Percentiles rank a stretch among this genome's conserved stretches.
phyloP scores from a whole-genome alignment of 2,797 vertebrate species.

The Aldrovandia affinis region DNA sequence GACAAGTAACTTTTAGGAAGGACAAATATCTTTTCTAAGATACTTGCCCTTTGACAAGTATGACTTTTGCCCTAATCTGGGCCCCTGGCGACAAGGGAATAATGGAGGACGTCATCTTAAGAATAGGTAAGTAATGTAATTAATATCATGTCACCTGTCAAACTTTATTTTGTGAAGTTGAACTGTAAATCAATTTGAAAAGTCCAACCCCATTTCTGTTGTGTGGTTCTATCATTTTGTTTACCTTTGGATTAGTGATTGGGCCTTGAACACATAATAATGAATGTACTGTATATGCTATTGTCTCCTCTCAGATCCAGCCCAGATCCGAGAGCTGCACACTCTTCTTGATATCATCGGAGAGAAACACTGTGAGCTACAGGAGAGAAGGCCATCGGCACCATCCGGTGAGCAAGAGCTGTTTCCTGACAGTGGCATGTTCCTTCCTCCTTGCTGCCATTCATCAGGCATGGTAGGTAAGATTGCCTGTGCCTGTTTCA shows the following conservation, averaged over 20 bases:
- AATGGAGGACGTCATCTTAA: constrained; percentile 19
- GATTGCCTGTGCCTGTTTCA: constrained; percentile 36
- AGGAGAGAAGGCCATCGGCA: constrained; percentile 24
- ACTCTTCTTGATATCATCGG: constrained; percentile 21
- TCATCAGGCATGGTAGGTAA: constrained; percentile 16
- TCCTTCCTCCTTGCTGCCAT: constrained; percentile 35
- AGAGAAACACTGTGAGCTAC: constrained; percentile 21
- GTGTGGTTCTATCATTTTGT: constrained; percentile 9
- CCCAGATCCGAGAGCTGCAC: constrained; percentile 38
- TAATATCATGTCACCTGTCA: constrained; percentile 6
- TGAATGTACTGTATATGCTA: too few species aligned
- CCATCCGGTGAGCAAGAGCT: constrained; percentile 34
- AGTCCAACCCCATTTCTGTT: too few species aligned
- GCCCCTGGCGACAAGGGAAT: not conserved
- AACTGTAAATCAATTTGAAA: constrained; percentile 7
- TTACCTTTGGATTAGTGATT: constrained; percentile 2
- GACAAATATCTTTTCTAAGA: too few species aligned
- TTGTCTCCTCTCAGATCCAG: constrained; percentile 35
- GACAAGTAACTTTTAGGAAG: too few species aligned
- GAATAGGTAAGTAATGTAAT: constrained; percentile 22
- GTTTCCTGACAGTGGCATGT: constrained; percentile 32
- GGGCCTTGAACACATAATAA: not conserved
- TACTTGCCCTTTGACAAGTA: too few species aligned
- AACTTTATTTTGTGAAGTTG: constrained; percentile 5
- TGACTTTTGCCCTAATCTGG: too few species aligned